Evolutionary conservation across 2,797 vertebrate species (phyloP).

Genomic region (Anas bernieri): DNA sequence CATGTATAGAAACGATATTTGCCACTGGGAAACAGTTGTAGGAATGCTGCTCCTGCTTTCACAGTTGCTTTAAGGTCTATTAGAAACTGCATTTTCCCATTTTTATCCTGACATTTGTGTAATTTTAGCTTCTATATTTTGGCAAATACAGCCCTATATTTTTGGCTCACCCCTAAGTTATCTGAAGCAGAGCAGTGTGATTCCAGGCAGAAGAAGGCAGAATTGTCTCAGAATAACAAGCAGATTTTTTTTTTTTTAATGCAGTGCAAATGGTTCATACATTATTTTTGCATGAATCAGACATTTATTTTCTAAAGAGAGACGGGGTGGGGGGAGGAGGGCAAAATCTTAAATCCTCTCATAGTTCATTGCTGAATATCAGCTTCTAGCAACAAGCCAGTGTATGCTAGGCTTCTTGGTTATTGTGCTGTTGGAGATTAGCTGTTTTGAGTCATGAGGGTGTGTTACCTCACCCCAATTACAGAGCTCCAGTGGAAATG

Average conservation of each 20-base stretch:
- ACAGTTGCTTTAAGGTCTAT: neutral
- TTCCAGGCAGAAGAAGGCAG: conserved; percentile 61
- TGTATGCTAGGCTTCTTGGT: neutral
- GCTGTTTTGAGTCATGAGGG: conserved; percentile 60
- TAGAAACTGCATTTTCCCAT: conserved; percentile 6
- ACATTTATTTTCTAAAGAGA: conserved; percentile 62
- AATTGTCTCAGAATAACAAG: conserved; percentile 67
- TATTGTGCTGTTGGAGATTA: conserved; percentile 58
- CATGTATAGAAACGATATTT: neutral
- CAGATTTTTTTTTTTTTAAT: conserved; percentile 35
- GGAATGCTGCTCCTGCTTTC: conserved; percentile 25
- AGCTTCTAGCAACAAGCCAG: conserved; percentile 26
- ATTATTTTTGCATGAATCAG: conserved; percentile 69
- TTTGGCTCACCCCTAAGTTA: conserved; percentile 61
- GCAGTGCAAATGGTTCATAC: conserved; percentile 51
- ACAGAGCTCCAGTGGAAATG: conserved; percentile 42
- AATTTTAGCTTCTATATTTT: conserved; percentile 60
- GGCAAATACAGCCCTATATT: conserved; percentile 13
- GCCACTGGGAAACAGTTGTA: conserved; percentile 7
- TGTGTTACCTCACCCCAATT: conserved; percentile 64
- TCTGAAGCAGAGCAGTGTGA: conserved; percentile 49
- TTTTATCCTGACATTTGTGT: conserved; percentile 26
- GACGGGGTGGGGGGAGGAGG: neutral
- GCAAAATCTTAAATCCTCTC: conserved; percentile 58
- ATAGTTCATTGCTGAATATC: conserved; percentile 51